Evolutionary conservation across 1,140 invertebrate species (phyloP).

Genomic region (Paramacrobiotus metropolitanus): DNA sequence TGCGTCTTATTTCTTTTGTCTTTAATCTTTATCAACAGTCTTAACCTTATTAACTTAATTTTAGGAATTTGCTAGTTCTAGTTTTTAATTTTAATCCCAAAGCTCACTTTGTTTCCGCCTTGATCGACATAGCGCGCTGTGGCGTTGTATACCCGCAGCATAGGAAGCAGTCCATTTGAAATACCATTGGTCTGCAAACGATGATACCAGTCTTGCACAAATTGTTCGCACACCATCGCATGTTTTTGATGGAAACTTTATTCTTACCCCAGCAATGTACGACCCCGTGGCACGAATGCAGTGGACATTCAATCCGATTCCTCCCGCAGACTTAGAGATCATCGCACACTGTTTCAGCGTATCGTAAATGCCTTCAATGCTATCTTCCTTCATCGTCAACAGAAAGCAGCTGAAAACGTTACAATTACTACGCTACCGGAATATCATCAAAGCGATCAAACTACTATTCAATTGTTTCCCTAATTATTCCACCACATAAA

Average conservation of each 20-base stretch:
- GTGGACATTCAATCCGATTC: slow-evolving; percentile 88
- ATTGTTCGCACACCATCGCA: neutral
- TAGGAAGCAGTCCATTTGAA: slow-evolving; percentile 91
- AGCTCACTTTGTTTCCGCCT: slow-evolving; percentile 65
- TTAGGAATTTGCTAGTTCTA: too few species aligned
- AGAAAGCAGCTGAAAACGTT: slow-evolving; percentile 55
- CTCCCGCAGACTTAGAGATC: slow-evolving; percentile 89
- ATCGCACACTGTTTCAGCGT: slow-evolving; percentile 79
- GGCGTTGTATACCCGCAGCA: slow-evolving; percentile 87
- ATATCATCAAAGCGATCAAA: too few species aligned
- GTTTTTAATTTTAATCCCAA: neutral
- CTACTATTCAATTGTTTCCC: too few species aligned
- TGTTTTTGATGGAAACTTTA: neutral
- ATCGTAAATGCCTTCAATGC: slow-evolving; percentile 93
- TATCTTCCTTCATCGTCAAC: slow-evolving; percentile 80
- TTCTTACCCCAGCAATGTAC: slow-evolving; percentile 50
- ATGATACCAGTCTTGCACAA: slow-evolving; percentile 7
- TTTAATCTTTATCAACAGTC: too few species aligned
- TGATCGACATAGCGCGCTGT: slow-evolving; percentile 92
- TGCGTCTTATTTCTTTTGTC: neutral
- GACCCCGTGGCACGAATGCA: slow-evolving; percentile 76
- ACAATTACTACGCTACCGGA: slow-evolving; percentile 8
- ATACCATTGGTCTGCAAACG: slow-evolving; percentile 50
- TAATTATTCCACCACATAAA: too few species aligned
- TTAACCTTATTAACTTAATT: too few species aligned